These are phyloP conservation scores for Drosophila cracens DNA, from an alignment of 2,888 invertebrate genomes.

Conservation along the genomic window DNA sequence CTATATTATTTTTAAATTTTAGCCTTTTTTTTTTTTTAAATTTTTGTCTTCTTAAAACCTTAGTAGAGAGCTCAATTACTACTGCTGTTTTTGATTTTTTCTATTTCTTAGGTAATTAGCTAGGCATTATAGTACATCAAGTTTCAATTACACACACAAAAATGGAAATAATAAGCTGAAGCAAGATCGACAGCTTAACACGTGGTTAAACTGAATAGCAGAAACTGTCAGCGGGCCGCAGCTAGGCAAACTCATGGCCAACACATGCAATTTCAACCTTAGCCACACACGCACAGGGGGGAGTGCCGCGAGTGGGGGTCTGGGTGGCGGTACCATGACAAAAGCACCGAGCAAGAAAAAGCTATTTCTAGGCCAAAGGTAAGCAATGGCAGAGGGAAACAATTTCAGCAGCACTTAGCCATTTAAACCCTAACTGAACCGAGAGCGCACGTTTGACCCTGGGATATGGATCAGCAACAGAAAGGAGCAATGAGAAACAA, in stretches of 20 bases:
- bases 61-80: neutral
- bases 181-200: conserved; percentile 57
- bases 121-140: conserved; percentile 32
- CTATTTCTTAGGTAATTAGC: neutral
- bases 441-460: conserved; percentile 75
- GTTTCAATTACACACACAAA: conserved; percentile 44
- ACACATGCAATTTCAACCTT: conserved; percentile 72
- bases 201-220: conserved; percentile 52
- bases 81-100: neutral
- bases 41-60: neutral
- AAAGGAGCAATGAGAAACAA: conserved; percentile 23
- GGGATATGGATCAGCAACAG: conserved; percentile 21
- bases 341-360: conserved; percentile 27
- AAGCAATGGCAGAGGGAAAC: conserved; percentile 67
- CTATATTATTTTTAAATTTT: neutral
- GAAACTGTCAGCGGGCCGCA: conserved; percentile 39
- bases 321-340: neutral
- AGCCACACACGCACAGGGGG: conserved; percentile 32
- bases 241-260: conserved; percentile 55
- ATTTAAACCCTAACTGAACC: conserved; percentile 77
- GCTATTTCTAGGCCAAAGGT: conserved; percentile 39
- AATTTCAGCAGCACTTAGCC: conserved; percentile 77
- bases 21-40: neutral
- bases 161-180: conserved; percentile 44
- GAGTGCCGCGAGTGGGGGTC: neutral